Conservation (phyloP, 2,797 vertebrate genomes). For the Acanthopagrus latus region DNA sequence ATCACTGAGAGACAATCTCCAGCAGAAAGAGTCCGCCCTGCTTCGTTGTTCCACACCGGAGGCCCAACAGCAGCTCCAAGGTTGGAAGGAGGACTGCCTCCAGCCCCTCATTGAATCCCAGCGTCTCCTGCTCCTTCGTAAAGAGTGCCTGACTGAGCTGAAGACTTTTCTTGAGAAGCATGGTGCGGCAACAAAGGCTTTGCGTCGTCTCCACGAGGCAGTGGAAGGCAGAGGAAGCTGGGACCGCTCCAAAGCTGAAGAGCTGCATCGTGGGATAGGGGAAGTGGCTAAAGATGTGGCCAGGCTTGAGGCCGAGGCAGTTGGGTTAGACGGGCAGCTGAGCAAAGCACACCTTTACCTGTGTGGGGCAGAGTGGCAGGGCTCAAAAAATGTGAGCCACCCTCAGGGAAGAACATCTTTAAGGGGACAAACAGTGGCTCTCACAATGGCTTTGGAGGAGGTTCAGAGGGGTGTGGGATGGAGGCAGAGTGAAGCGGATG, state of each 20-base stretch:
- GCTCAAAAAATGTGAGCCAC: slow-evolving; percentile 82
- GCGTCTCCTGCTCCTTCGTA: slow-evolving; percentile 86
- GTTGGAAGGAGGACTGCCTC: slow-evolving; percentile 89
- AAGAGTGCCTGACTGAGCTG: slow-evolving; percentile 85
- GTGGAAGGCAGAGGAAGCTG: slow-evolving; percentile 90
- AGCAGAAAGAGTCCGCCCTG: slow-evolving; percentile 83
- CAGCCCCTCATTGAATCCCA: slow-evolving; percentile 90
- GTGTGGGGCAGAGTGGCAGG: slow-evolving; percentile 74
- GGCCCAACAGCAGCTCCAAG: slow-evolving; percentile 87
- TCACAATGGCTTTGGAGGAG: slow-evolving; percentile 85
- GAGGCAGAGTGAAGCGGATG: slow-evolving; percentile 92
- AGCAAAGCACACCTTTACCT: slow-evolving; percentile 93
- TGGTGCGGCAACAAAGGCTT: slow-evolving; percentile 56
- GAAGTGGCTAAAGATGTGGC: slow-evolving; percentile 85
- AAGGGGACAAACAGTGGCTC: slow-evolving; percentile 84
- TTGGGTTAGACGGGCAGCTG: slow-evolving; percentile 89
- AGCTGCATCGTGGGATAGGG: slow-evolving; percentile 86
- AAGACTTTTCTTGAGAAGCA: slow-evolving; percentile 86
- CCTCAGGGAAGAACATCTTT: slow-evolving; percentile 89
- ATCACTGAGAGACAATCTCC: slow-evolving; percentile 81
- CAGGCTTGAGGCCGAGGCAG: slow-evolving; percentile 87
- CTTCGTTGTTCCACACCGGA: slow-evolving; percentile 82
- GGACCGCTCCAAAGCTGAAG: slow-evolving; percentile 87
- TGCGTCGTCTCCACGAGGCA: slow-evolving; percentile 84
- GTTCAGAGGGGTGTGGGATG: slow-evolving; percentile 89